Percentiles rank a stretch among this genome's conserved stretches.
Evolutionary conservation across 2,113 vertebrate species (phyloP).

Genomic region (Trogon surrucura): DNA sequence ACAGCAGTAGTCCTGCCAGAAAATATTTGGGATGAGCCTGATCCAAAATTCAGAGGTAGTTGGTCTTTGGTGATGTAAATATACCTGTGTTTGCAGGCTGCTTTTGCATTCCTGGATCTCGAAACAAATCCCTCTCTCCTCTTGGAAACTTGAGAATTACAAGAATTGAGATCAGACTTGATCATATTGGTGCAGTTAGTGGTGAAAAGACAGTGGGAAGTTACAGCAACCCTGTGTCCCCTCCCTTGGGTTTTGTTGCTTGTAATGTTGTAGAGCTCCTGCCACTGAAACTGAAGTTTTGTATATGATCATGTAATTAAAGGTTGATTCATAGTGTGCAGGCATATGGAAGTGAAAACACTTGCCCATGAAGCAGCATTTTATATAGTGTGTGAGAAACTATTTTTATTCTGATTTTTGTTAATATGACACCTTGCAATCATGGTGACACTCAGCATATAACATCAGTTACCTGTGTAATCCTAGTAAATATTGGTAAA

Average conservation of each 20-base stretch:
- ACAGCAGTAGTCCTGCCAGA: not conserved
- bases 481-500: conserved; percentile 22
- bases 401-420: conserved; percentile 28
- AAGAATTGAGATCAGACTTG: not conserved
- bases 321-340: not conserved
- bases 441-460: not conserved
- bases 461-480: conserved; percentile 49
- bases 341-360: conserved; percentile 16
- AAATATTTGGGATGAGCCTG: not conserved
- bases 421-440: conserved; percentile 26
- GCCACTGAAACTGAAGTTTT: not conserved
- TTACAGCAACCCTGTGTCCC: not conserved
- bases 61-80: not conserved
- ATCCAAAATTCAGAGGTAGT: not conserved
- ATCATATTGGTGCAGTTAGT: not conserved
- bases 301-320: conserved; percentile 39
- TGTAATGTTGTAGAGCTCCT: not conserved
- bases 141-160: not conserved
- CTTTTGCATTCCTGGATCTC: not conserved
- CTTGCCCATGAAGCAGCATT: not conserved
- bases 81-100: not conserved
- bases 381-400: not conserved
- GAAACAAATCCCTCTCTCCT: not conserved
- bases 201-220: not conserved
- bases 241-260: conserved; percentile 6